Conservation (phyloP, 2,888 invertebrate genomes). For the Tortricodes alternella region DNA sequence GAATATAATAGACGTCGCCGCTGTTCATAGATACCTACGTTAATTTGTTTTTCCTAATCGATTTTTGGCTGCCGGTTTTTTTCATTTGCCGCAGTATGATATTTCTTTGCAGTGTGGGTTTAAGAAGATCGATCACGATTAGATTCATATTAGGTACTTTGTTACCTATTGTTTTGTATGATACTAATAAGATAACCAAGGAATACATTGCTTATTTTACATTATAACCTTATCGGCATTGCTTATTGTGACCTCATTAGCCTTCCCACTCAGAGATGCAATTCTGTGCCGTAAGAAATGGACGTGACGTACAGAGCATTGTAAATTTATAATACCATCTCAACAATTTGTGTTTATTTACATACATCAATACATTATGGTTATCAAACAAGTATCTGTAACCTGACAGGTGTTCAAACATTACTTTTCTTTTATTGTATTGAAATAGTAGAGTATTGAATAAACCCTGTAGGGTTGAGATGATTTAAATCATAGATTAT, state of each 20-base stretch:
- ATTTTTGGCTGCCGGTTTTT: conserved; percentile 53
- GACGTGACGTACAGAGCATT: neutral
- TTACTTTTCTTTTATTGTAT: neutral
- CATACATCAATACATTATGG: conserved; percentile 10
- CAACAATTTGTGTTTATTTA: conserved; percentile 22
- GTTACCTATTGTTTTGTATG: neutral
- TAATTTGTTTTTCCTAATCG: conserved; percentile 60
- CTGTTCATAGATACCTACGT: conserved; percentile 27
- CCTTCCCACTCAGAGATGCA: conserved; percentile 26
- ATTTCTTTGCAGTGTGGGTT: conserved; percentile 5
- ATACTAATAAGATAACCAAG: neutral
- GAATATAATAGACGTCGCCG: neutral
- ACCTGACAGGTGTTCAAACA: conserved; percentile 23
- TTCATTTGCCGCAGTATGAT: conserved; percentile 27
- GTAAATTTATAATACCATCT: neutral
- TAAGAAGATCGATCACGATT: neutral
- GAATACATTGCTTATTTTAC: conserved; percentile 1
- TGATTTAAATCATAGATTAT: no score
- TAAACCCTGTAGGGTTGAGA: no score
- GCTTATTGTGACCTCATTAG: conserved; percentile 33
- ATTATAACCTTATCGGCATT: conserved; percentile 32
- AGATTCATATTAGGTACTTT: neutral
- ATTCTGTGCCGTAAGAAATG: conserved; percentile 20
- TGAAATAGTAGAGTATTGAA: no score
- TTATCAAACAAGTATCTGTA: conserved; percentile 21